These are phyloP conservation scores for Drosophila hydei DNA, from an alignment of 1,140 invertebrate genomes.

Conservation along the genomic window DNA sequence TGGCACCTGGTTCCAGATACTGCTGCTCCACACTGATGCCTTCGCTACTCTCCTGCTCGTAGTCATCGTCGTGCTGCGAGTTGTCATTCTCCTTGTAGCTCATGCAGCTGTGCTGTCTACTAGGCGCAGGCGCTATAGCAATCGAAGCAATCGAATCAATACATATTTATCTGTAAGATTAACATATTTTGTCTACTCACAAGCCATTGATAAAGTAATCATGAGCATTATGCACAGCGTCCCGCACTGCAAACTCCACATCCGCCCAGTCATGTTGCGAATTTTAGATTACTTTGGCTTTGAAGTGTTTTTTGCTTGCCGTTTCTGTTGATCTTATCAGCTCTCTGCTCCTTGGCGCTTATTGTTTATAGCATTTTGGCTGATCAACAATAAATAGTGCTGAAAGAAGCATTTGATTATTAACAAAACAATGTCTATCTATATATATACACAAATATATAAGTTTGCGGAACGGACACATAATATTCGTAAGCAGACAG, in stretches of 20 bases:
- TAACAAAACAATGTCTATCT: not conserved
- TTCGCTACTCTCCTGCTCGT: constrained; percentile 54
- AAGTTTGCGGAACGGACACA: constrained; percentile 7
- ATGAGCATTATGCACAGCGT: constrained; percentile 42
- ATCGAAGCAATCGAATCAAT: not conserved
- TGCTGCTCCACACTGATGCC: constrained; percentile 31
- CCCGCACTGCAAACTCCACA: constrained; percentile 17
- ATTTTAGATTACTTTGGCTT: constrained; percentile 11
- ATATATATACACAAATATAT: constrained; percentile 13
- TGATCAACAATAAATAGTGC: constrained; percentile 26
- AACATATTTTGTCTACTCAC: constrained; percentile 42
- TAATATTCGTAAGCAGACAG: constrained; percentile 28
- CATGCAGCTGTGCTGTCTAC: constrained; percentile 71
- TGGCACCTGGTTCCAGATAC: constrained; percentile 31
- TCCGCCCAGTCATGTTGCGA: constrained; percentile 47
- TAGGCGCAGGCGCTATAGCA: constrained; percentile 53
- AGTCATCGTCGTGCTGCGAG: constrained; percentile 67
- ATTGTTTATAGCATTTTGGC: constrained; percentile 62
- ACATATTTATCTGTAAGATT: not conserved
- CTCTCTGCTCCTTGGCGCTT: constrained; percentile 19
- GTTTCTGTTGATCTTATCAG: constrained; percentile 21
- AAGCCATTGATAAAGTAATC: constrained; percentile 34
- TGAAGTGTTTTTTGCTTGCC: not conserved
- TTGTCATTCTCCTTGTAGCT: constrained; percentile 75
- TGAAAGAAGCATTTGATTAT: constrained; percentile 19